A percentile compares a stretch with the other conserved stretches of the same genome.
These are phyloP conservation scores for Anastrepha obliqua DNA, from an alignment of 1,140 invertebrate genomes.

Conservation along the genomic window DNA sequence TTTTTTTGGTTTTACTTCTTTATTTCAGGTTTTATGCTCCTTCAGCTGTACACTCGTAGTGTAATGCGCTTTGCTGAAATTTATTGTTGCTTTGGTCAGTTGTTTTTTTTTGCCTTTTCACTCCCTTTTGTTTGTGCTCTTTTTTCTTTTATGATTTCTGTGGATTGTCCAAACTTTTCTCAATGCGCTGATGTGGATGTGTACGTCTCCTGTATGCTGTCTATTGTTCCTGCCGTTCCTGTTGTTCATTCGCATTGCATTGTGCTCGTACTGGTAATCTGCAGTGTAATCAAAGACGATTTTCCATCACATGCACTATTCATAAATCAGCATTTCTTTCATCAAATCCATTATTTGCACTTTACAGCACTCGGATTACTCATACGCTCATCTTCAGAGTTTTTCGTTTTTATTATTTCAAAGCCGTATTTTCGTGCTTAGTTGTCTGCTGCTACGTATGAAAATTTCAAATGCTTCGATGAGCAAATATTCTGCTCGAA, in stretches of 20 bases:
- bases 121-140: neutral
- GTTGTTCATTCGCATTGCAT: constrained; percentile 10
- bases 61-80: constrained; percentile 37
- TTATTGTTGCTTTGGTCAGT: constrained; percentile 36
- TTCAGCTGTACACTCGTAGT: neutral
- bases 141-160: neutral
- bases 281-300: constrained; percentile 55
- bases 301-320: constrained; percentile 51
- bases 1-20: neutral
- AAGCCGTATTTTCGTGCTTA: neutral
- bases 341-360: constrained; percentile 37
- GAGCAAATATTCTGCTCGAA: too few relatives aligned
- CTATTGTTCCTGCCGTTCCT: neutral
- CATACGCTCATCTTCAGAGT: too few relatives aligned
- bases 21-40: neutral
- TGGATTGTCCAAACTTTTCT: neutral
- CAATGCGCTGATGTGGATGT: neutral
- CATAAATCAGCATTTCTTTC: constrained; percentile 42
- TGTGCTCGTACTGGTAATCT: constrained; percentile 51
- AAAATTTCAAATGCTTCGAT: too few relatives aligned
- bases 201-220: neutral
- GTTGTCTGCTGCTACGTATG: neutral
- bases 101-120: neutral
- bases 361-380: constrained; percentile 2
- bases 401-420: neutral